These are phyloP conservation scores for Limnephilus auricula DNA, from an alignment of 2,888 invertebrate genomes.

Conservation along the genomic window DNA sequence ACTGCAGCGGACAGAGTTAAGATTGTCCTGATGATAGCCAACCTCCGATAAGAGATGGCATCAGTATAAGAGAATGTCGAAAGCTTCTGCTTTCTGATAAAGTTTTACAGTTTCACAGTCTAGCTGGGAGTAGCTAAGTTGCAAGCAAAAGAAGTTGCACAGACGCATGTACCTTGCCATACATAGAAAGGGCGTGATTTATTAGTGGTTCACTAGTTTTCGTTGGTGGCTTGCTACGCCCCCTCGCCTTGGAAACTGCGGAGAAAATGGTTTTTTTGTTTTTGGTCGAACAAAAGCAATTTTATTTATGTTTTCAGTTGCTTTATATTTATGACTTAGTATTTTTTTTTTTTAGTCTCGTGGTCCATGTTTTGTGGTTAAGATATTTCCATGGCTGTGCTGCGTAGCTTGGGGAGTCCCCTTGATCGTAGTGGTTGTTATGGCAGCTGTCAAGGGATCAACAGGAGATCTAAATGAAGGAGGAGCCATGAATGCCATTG, in stretches of 20 bases:
- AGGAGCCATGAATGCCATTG: constrained; percentile 86
- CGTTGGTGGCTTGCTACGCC: no score
- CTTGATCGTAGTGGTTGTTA: constrained; percentile 80
- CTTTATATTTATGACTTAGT: background rate
- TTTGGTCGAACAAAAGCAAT: background rate
- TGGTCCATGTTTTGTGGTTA: constrained; percentile 89
- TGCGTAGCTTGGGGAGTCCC: constrained; percentile 83
- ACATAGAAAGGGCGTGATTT: no score
- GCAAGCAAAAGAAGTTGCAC: no score
- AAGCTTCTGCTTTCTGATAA: no score
- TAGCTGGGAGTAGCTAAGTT: no score
- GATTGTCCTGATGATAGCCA: background rate
- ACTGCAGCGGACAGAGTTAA: background rate
- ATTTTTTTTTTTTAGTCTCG: constrained; percentile 81
- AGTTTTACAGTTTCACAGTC: background rate
- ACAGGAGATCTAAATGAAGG: constrained; percentile 89
- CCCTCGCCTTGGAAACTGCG: no score
- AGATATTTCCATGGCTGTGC: constrained; percentile 83
- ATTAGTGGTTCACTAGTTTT: no score
- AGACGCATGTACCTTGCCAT: no score
- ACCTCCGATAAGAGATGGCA: background rate
- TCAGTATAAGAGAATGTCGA: background rate
- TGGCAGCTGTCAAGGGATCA: constrained; percentile 81
- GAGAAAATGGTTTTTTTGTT: no score
- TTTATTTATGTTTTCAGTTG: background rate